phyloP scores from a whole-genome alignment of 2,113 vertebrate species.

The Elephas maximus region DNA sequence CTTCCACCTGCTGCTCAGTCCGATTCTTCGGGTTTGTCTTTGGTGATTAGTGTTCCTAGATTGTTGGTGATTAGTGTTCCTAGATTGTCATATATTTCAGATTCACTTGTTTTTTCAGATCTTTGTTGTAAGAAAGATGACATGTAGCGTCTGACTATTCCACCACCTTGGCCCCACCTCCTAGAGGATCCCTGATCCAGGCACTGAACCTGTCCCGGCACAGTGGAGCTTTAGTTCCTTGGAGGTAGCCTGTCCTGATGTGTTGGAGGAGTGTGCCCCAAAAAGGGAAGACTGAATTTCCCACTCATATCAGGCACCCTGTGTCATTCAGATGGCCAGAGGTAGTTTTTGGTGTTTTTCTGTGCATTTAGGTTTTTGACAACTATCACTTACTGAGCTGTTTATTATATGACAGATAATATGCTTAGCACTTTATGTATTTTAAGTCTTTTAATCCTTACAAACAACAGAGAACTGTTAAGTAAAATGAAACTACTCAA shows the following conservation, averaged over 20 bases:
- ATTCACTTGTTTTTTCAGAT: too few relatives aligned
- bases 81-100: too few relatives aligned
- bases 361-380: not conserved
- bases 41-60: too few relatives aligned
- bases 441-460: conserved; percentile 7
- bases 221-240: not conserved
- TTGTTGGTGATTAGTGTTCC: too few relatives aligned
- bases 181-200: too few relatives aligned
- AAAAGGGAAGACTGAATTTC: not conserved
- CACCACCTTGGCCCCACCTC: too few relatives aligned
- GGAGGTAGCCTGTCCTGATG: accelerated
- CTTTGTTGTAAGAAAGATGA: too few relatives aligned
- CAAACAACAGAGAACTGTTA: not conserved
- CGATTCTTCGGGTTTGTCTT: too few relatives aligned
- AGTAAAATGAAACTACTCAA: not conserved
- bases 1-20: too few relatives aligned
- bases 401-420: not conserved
- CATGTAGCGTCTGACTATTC: too few relatives aligned
- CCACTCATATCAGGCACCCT: not conserved
- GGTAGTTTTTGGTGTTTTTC: not conserved
- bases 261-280: not conserved
- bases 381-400: not conserved
- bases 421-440: not conserved
- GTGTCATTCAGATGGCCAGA: not conserved
- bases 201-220: not conserved